Percentiles rank a stretch among this genome's conserved stretches.
Evolutionary conservation across 1,140 invertebrate species (phyloP).

Genomic region (Drosophila pachea): DNA sequence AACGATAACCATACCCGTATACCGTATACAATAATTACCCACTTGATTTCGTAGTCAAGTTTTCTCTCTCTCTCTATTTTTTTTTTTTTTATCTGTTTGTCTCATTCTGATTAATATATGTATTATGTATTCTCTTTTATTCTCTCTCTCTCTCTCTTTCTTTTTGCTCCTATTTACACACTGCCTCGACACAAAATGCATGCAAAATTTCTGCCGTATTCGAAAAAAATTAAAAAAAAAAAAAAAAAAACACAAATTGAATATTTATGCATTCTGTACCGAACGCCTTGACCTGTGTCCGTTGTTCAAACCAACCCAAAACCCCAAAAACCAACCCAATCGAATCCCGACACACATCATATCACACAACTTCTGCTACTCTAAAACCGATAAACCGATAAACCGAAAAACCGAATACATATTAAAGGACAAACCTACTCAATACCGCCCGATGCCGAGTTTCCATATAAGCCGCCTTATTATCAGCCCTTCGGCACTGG

Average conservation of each 20-base stretch:
- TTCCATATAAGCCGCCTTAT: conserved; percentile 80
- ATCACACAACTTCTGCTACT: conserved; percentile 44
- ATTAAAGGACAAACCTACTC: conserved; percentile 84
- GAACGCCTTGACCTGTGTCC: conserved; percentile 54
- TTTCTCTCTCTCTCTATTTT: conserved; percentile 41
- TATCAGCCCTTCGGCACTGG: conserved; percentile 80
- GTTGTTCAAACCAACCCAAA: conserved; percentile 46
- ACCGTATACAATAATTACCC: conserved; percentile 39
- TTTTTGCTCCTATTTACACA: conserved; percentile 64
- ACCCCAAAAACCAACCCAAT: conserved; percentile 7
- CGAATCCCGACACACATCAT: conserved; percentile 24
- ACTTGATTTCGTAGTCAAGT: conserved; percentile 27
- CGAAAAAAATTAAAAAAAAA: conserved; percentile 28
- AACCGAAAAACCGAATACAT: conserved; percentile 44
- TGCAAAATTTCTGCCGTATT: conserved; percentile 52
- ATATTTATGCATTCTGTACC: conserved; percentile 66
- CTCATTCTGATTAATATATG: conserved; percentile 71
- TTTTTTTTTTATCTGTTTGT: conserved; percentile 19
- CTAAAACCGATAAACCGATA: conserved; percentile 40
- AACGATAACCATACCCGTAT: conserved; percentile 51
- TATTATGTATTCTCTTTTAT: conserved; percentile 62
- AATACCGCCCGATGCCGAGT: conserved; percentile 79
- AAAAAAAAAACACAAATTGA: conserved; percentile 12
- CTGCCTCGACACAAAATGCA: conserved; percentile 69
- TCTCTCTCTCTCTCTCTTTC: conserved; percentile 66